phyloP scores from a whole-genome alignment of 2,113 vertebrate species.

The Dolichotis patagonum region DNA sequence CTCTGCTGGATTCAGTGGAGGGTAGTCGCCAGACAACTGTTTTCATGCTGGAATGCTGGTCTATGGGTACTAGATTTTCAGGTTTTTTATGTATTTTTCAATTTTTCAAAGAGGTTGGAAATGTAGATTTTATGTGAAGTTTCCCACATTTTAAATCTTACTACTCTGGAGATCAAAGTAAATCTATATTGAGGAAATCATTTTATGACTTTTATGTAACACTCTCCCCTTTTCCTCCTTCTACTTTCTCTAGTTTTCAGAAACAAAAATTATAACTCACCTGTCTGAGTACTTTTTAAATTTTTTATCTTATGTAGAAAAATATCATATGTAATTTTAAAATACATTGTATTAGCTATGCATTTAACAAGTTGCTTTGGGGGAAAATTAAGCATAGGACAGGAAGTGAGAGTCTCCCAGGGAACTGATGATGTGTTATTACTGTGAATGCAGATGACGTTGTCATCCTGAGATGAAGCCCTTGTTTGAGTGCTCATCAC shows the following conservation, averaged over 20 bases:
- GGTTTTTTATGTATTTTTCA: not conserved
- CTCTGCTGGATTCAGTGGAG: not conserved
- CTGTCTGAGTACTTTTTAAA: conserved; percentile 18
- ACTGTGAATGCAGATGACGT: not conserved
- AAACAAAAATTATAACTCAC: not conserved
- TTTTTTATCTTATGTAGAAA: not conserved
- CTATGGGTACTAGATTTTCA: not conserved
- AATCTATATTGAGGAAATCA: not conserved
- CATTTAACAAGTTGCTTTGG: conserved; percentile 26
- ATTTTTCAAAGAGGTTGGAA: conserved; percentile 22
- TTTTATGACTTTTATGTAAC: conserved; percentile 35
- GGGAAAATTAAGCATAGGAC: conserved; percentile 6
- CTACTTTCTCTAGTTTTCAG: not conserved
- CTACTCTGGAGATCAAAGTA: conserved; percentile 14
- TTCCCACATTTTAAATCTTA: conserved; percentile 31
- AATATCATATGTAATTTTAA: conserved; percentile 5
- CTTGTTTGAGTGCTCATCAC: not conserved
- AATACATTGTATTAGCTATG: not conserved
- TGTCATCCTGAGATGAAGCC: not conserved
- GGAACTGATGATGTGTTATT: not conserved
- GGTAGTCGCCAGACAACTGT: not conserved
- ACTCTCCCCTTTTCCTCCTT: not conserved
- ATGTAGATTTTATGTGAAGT: conserved; percentile 37
- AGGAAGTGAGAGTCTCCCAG: not conserved
- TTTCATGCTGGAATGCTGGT: not conserved